Evolutionary conservation across 2,888 invertebrate species (phyloP).

Genomic region (Gerosis bhagava): DNA sequence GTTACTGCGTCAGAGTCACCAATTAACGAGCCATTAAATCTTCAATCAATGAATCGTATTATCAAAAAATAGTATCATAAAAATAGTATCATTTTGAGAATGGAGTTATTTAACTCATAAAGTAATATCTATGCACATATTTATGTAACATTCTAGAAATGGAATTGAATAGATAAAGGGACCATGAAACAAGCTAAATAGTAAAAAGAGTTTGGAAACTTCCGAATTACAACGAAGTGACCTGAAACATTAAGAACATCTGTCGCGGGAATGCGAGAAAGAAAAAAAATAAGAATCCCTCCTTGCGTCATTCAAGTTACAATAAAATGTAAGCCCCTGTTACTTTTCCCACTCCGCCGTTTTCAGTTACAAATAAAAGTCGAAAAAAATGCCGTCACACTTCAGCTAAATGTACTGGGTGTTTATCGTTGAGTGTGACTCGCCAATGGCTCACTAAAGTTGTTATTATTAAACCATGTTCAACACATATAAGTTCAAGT

Average conservation of each 20-base stretch:
- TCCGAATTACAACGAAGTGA: slow-evolving; percentile 45
- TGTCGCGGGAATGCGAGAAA: slow-evolving; percentile 43
- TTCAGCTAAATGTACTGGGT: slow-evolving; percentile 9
- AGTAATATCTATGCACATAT: not conserved
- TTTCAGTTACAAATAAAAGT: slow-evolving; percentile 48
- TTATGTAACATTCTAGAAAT: too few species aligned
- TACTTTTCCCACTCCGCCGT: slow-evolving; percentile 40
- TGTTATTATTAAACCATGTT: too few species aligned
- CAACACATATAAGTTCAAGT: too few species aligned
- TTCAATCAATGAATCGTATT: too few species aligned
- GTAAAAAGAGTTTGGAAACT: slow-evolving; percentile 27
- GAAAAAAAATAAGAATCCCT: slow-evolving; percentile 46
- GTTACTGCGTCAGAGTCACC: too few species aligned
- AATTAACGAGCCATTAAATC: too few species aligned
- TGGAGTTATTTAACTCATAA: too few species aligned
- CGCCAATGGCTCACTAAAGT: too few species aligned
- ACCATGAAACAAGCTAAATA: slow-evolving; percentile 12
- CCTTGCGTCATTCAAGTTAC: slow-evolving; percentile 46
- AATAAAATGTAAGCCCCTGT: slow-evolving; percentile 53
- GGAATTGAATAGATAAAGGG: slow-evolving; percentile 12
- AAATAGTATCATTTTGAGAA: too few species aligned
- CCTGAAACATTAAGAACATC: slow-evolving; percentile 50
- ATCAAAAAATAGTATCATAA: too few species aligned
- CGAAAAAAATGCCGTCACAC: slow-evolving; percentile 42
- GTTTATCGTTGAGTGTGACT: too few species aligned